Base-by-base conservation (phyloP, 2,797 vertebrate genomes). In the Cryptoblepharus egeriae region DNA sequence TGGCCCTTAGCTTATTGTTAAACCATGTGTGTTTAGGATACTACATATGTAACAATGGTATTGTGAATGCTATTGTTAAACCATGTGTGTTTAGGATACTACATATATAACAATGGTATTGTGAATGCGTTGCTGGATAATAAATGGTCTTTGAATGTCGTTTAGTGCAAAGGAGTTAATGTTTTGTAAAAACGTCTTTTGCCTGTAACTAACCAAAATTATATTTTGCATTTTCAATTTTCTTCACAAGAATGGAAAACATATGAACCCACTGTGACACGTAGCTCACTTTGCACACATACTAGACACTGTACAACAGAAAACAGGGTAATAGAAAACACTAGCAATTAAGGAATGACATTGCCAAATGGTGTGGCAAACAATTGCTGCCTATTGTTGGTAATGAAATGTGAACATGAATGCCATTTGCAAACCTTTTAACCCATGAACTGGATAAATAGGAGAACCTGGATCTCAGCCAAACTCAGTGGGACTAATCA, bases 251-350 rank as follows among this genome's bases (percentile, higher is more conserved):
- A 84, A 79, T 84, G 61, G 52, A 72, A 79, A 84, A 79, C 82
- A 84, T 26, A 79, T 84, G 76, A 79, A 79, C 57, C 61, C 35
- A 57, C 10, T 65, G 18, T 79, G 82, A 70, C 82, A 84, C 76
- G 70, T 84, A 79, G 76, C 49, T 67, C 37, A 24, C 37, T 73
- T 28, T 58, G 49, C 15, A 42, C 15, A 57, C 69, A 67, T 65
- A 78, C 61, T 71, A 71, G 26, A 57, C 52, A 72, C 57, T 57
- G 79, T 73, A 67, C 52, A 84, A 74, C 58, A 58, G 61, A 79
- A 84, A 79, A 49, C 64, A 84, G 75, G 39, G 63, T 84, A 84
- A 84, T 79, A 79, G 72, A 84, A 84, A 84, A 52, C 82, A 84
- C 77, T 68, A 64, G 63, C 77, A 74, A 68, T 84, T 79, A 79